Evolutionary conservation across 2,797 vertebrate genomes (phyloP).

Genomic region (Masticophis lateralis): DNA sequence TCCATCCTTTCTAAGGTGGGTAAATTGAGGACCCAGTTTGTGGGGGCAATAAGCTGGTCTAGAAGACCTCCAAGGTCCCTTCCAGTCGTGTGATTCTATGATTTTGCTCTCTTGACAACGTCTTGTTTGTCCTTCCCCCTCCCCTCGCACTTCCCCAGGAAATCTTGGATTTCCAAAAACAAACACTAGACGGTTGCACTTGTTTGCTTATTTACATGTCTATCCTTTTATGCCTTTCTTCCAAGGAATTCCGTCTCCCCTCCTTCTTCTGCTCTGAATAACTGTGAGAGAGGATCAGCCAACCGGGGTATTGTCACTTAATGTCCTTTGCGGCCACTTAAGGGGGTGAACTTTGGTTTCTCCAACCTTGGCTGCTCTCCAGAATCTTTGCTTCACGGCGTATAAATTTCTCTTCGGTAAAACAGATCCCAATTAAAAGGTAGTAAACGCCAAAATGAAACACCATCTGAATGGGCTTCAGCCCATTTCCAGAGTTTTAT

Average conservation of each 20-base stretch:
- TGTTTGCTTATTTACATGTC: background rate
- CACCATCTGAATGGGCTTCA: background rate
- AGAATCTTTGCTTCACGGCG: background rate
- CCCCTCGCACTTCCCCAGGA: background rate
- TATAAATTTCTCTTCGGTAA: background rate
- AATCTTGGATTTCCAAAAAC: background rate
- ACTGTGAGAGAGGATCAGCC: background rate
- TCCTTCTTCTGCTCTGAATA: background rate
- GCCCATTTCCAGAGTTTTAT: background rate
- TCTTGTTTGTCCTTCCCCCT: background rate
- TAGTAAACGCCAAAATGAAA: background rate
- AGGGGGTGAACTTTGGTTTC: too few relatives aligned
- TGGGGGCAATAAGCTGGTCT: too few relatives aligned
- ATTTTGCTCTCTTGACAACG: background rate
- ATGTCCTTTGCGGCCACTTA: background rate
- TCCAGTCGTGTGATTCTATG: background rate
- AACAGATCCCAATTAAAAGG: background rate
- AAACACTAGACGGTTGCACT: background rate
- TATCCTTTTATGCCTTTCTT: background rate
- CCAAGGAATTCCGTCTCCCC: background rate
- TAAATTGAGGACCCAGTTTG: too few relatives aligned
- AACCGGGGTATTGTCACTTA: background rate
- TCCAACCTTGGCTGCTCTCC: background rate
- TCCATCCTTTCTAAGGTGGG: too few relatives aligned
- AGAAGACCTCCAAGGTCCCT: too few relatives aligned